Conservation (phyloP, 2,888 invertebrate genomes). For the Tricholauxania praeusta region DNA sequence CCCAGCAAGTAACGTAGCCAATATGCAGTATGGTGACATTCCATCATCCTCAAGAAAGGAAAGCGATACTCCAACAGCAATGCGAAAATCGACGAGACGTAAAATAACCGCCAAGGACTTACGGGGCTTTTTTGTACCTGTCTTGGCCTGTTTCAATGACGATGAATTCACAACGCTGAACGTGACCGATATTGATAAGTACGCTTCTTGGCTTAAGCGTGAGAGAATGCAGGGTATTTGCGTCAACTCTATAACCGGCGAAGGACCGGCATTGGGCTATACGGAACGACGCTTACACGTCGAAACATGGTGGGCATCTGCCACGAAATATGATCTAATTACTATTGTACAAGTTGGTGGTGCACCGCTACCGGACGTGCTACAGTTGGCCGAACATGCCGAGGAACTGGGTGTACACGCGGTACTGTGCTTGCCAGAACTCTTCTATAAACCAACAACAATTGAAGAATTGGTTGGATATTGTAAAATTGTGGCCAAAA, state of each 20-base stretch:
- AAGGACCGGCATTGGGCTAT: conserved; percentile 77
- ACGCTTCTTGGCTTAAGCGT: conserved; percentile 74
- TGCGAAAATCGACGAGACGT: too few species aligned
- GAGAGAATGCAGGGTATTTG: conserved; percentile 71
- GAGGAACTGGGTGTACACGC: conserved; percentile 73
- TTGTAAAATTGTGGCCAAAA: conserved; percentile 74
- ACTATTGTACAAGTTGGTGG: conserved; percentile 83
- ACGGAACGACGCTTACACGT: conserved; percentile 76
- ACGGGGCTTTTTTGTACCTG: too few species aligned
- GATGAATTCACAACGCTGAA: conserved; percentile 64
- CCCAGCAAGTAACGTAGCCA: too few species aligned
- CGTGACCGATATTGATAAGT: conserved; percentile 71
- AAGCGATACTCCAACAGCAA: too few species aligned
- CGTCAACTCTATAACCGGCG: conserved; percentile 87
- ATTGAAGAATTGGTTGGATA: conserved; percentile 73
- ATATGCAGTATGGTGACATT: too few species aligned
- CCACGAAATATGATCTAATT: conserved; percentile 71
- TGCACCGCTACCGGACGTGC: conserved; percentile 75
- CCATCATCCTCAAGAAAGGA: too few species aligned
- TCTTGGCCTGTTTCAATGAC: too few species aligned
- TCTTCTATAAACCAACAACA: conserved; percentile 79
- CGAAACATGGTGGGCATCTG: conserved; percentile 75
- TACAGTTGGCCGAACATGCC: conserved; percentile 78
- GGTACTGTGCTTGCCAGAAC: conserved; percentile 79
- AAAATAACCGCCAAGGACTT: too few species aligned